Conservation (phyloP, 2,113 vertebrate species). For the Myxocyprinus asiaticus region DNA sequence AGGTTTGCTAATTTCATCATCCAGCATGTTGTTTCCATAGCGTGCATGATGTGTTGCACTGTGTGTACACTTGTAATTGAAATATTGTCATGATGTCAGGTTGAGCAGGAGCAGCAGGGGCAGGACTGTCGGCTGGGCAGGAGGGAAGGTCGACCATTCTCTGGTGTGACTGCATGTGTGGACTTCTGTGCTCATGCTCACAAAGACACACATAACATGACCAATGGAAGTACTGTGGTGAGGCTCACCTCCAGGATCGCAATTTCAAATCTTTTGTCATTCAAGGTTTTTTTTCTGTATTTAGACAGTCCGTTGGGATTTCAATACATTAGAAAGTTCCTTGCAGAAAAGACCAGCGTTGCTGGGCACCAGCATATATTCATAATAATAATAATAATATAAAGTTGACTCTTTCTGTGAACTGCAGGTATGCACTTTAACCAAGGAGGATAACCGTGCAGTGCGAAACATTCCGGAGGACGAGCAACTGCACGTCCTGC, state of each 20-base stretch:
- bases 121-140: conserved; percentile 86
- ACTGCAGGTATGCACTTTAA: conserved; percentile 89
- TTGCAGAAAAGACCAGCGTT: no score
- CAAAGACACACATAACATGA: conserved; percentile 95
- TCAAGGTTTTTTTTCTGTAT: no score
- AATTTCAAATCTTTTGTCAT: no score
- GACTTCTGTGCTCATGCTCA: conserved; percentile 96
- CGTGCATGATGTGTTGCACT: no score
- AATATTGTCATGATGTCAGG: conserved; percentile 66
- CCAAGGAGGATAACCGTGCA: conserved; percentile 89
- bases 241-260: conserved; percentile 43
- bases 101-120: conserved; percentile 82
- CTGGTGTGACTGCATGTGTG: conserved; percentile 92
- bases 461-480: conserved; percentile 89
- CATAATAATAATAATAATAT: no score
- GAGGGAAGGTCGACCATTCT: conserved; percentile 87
- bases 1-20: no score
- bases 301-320: no score
- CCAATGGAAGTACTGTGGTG: conserved; percentile 95
- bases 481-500: conserved; percentile 93
- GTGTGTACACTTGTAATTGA: not conserved
- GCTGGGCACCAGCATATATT: no score
- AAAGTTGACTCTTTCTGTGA: not conserved
- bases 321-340: no score
- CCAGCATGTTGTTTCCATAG: no score